Evolutionary conservation across 2,797 vertebrate species (phyloP).

Genomic region (Enteromius mattozi): DNA sequence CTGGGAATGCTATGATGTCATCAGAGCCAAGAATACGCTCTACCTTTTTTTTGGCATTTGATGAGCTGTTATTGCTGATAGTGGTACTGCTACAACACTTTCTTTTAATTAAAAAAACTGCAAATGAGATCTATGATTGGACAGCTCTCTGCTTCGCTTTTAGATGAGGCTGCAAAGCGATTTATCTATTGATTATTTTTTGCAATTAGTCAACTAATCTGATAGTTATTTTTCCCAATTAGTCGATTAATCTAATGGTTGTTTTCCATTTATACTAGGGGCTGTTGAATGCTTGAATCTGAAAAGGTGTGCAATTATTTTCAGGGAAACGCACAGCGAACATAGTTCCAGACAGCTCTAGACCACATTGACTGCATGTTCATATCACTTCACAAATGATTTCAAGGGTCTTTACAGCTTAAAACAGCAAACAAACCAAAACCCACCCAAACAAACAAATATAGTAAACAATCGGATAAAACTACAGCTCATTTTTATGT

Average conservation of each 20-base stretch:
- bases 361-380: too few species aligned
- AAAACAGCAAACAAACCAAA: too few species aligned
- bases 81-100: neutral
- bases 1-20: slow-evolving; percentile 35
- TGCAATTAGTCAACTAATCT: neutral
- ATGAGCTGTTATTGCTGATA: neutral
- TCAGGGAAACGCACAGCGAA: too few species aligned
- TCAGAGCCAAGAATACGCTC: slow-evolving; percentile 8
- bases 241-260: neutral
- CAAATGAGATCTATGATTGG: neutral
- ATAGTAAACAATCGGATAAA: too few species aligned
- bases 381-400: too few species aligned
- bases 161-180: neutral
- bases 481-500: too few species aligned
- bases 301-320: too few species aligned
- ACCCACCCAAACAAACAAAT: too few species aligned
- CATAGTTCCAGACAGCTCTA: too few species aligned
- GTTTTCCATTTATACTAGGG: neutral
- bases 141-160: neutral
- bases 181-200: too few species aligned
- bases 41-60: slow-evolving; percentile 7
- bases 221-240: neutral
- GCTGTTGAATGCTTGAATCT: too few species aligned
- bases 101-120: slow-evolving; percentile 2
- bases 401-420: too few species aligned